These are phyloP conservation scores for Misgurnus anguillicaudatus DNA, from an alignment of 2,113 vertebrate genomes.

Conservation along the genomic window DNA sequence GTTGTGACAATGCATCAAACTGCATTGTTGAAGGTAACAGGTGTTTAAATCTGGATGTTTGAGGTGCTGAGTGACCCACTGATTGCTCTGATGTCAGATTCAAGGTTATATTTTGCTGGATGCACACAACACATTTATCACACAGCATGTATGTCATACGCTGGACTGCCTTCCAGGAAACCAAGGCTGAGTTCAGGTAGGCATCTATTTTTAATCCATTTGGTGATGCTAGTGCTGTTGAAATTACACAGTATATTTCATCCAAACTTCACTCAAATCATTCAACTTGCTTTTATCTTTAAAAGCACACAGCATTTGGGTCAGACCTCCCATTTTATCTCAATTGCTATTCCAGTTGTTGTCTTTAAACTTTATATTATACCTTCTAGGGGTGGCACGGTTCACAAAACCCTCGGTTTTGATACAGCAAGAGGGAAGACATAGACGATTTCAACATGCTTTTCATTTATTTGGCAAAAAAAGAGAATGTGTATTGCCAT, in stretches of 20 bases:
- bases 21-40: constrained; percentile 19
- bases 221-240: background rate
- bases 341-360: background rate
- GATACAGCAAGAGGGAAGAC: too few relatives aligned
- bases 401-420: too few relatives aligned
- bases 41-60: background rate
- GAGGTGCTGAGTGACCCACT: background rate
- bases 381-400: too few relatives aligned
- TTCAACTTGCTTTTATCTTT: constrained; percentile 3
- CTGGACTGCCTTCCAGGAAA: constrained; percentile 6
- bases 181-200: background rate
- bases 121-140: constrained; percentile 2
- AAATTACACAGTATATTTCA: too few relatives aligned
- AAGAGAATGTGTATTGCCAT: too few relatives aligned
- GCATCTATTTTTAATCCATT: background rate
- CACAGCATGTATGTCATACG: background rate
- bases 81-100: constrained; percentile 31
- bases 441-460: too few relatives aligned
- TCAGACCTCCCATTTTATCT: background rate
- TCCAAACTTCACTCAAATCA: background rate
- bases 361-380: background rate
- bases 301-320: background rate
- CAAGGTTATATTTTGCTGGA: constrained; percentile 12
- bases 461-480: too few relatives aligned
- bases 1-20: constrained; percentile 1